Conservation (phyloP, 2,797 vertebrate species). For the Coluber constrictor region DNA sequence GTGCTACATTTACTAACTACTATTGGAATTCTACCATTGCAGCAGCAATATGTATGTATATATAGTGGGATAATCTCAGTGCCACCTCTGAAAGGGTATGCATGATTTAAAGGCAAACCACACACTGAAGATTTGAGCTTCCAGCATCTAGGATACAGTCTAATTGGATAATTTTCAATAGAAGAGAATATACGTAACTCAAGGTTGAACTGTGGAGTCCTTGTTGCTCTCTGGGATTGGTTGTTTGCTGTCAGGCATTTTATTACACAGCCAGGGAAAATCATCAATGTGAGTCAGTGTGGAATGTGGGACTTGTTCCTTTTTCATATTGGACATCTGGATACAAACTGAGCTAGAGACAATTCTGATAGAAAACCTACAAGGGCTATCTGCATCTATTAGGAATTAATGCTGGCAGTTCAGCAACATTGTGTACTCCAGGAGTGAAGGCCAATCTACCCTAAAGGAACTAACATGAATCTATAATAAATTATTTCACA, state of each 20-base stretch:
- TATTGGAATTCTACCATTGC: background rate
- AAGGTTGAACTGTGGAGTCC: background rate
- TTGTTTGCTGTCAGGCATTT: background rate
- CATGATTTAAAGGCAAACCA: background rate
- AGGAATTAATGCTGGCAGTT: background rate
- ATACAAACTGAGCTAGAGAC: background rate
- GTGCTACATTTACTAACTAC: background rate
- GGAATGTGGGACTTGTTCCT: background rate
- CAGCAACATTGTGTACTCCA: background rate
- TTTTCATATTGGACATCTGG: background rate
- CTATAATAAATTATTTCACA: background rate
- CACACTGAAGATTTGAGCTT: background rate
- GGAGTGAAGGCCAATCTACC: background rate
- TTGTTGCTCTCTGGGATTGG: background rate
- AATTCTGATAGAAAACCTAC: background rate
- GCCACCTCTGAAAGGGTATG: background rate
- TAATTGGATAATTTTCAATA: background rate
- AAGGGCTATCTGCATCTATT: background rate
- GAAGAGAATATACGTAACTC: background rate
- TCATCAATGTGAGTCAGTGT: background rate
- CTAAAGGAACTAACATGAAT: background rate
- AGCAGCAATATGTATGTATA: background rate
- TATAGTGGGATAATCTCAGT: background rate
- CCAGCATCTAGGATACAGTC: background rate
- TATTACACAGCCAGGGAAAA: background rate